Evolutionary conservation across 2,888 invertebrate species (phyloP).

Genomic region (Gortyna flavago): DNA sequence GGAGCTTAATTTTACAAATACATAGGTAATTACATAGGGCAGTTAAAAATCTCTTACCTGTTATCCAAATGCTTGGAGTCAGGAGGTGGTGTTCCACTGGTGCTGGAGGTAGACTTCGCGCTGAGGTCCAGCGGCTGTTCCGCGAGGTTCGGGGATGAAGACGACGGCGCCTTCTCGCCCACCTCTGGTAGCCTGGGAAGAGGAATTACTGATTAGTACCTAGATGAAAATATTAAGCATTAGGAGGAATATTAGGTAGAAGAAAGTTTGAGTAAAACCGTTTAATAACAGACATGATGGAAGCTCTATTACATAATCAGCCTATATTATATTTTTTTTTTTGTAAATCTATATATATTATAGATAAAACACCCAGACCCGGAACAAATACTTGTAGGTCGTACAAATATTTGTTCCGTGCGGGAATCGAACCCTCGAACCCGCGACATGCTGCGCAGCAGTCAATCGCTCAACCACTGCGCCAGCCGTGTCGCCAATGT

Average conservation of each 20-base stretch:
- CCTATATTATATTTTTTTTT: too few relatives aligned
- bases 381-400: too few relatives aligned
- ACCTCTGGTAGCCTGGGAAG: conserved; percentile 77
- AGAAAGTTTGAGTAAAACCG: too few relatives aligned
- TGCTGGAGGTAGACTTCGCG: conserved; percentile 92
- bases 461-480: too few relatives aligned
- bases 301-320: too few relatives aligned
- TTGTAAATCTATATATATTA: too few relatives aligned
- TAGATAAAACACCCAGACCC: too few relatives aligned
- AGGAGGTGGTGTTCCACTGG: conserved; percentile 87
- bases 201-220: neutral
- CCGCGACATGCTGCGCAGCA: too few relatives aligned
- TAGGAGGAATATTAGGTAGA: neutral
- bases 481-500: too few relatives aligned
- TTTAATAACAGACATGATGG: too few relatives aligned
- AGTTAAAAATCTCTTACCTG: conserved; percentile 84
- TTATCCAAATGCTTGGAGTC: conserved; percentile 92
- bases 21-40: neutral
- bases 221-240: neutral
- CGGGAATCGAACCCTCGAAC: too few relatives aligned
- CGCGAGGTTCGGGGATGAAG: conserved; percentile 88
- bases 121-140: conserved; percentile 97
- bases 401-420: too few relatives aligned
- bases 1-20: neutral
- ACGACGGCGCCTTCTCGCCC: conserved; percentile 84